Evolutionary conservation across 2,888 invertebrate species (phyloP).

Genomic region (Acleris literana): DNA sequence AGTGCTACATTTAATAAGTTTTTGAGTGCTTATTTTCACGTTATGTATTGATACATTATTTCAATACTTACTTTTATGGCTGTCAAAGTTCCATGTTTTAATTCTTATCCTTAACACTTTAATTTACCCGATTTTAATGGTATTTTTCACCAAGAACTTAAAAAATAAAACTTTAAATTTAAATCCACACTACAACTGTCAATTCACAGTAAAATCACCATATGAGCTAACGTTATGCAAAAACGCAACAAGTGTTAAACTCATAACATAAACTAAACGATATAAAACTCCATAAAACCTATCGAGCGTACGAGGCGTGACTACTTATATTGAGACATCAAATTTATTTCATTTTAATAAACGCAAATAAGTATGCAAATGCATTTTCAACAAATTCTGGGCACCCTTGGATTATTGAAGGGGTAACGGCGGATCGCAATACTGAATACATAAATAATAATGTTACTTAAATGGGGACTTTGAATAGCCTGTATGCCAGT

Average conservation of each 20-base stretch:
- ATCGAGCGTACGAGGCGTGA: conserved; percentile 45
- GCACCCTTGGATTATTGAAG: conserved; percentile 32
- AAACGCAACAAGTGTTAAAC: conserved; percentile 44
- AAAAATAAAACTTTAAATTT: background rate
- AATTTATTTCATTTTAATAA: conserved; percentile 71
- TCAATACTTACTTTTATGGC: no score
- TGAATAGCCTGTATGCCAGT: background rate
- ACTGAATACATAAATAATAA: conserved; percentile 24
- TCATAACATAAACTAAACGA: conserved; percentile 42
- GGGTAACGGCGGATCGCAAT: conserved; percentile 15
- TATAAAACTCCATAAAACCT: conserved; percentile 44
- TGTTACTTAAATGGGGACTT: conserved; percentile 6
- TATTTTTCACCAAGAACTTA: background rate
- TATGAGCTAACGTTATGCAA: conserved; percentile 19
- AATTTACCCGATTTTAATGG: no score
- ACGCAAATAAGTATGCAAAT: conserved; percentile 73
- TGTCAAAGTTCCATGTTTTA: no score
- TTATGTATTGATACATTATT: no score
- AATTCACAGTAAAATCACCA: conserved; percentile 9
- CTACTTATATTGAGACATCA: conserved; percentile 57
- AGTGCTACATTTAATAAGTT: no score
- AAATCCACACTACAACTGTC: conserved; percentile 4
- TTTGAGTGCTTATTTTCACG: no score
- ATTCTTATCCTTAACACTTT: no score
- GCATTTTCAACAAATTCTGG: conserved; percentile 55